These are phyloP conservation scores for Pelosia muscerda DNA, from an alignment of 2,888 invertebrate genomes.

Conservation along the genomic window DNA sequence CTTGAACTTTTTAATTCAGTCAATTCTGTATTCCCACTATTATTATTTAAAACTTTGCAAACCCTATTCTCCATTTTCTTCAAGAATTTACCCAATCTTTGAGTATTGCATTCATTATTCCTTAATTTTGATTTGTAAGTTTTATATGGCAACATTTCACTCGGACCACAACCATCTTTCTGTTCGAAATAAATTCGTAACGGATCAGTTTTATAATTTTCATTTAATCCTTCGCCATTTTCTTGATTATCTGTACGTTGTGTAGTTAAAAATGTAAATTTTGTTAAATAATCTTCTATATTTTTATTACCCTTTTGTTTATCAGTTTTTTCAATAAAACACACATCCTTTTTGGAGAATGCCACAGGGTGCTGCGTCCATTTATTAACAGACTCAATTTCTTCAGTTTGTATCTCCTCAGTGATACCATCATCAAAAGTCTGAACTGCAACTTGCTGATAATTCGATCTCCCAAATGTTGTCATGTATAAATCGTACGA, in stretches of 20 bases:
- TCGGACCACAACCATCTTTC: conserved; percentile 74
- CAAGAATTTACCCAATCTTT: conserved; percentile 69
- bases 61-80: conserved; percentile 71
- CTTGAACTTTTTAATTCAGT: conserved; percentile 63
- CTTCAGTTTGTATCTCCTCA: conserved; percentile 78
- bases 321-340: conserved; percentile 46
- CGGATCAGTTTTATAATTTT: conserved; percentile 68
- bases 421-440: conserved; percentile 80
- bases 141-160: conserved; percentile 70
- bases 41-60: conserved; percentile 65
- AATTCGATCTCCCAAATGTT: conserved; percentile 77
- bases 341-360: conserved; percentile 71
- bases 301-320: conserved; percentile 53
- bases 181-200: conserved; percentile 78
- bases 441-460: conserved; percentile 74
- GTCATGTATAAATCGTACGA: conserved; percentile 81
- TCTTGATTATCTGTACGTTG: conserved; percentile 40
- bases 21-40: conserved; percentile 59
- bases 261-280: conserved; percentile 64
- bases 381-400: conserved; percentile 63
- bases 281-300: conserved; percentile 66
- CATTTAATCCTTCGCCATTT: conserved; percentile 52
- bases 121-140: conserved; percentile 70
- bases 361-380: conserved; percentile 81
- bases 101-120: conserved; percentile 60